Base-by-base conservation (phyloP, 2,113 vertebrate species). In the Peromyscus leucopus region DNA sequence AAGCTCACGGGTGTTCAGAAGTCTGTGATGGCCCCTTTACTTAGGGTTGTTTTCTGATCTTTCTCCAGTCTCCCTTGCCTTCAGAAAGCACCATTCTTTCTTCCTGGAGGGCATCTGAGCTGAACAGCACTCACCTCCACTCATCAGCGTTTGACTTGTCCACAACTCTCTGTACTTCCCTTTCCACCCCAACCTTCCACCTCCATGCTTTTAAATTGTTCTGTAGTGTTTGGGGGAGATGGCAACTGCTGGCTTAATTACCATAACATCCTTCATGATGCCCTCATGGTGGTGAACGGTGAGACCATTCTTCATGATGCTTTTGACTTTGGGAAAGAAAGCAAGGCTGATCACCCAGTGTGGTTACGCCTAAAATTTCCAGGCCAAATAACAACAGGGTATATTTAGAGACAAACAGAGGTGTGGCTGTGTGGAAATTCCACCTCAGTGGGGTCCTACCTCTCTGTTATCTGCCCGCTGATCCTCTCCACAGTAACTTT, bases 161-260 rank as follows among this genome's bases (percentile, higher is more conserved):
- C 10, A 2, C 74, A 76, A 33, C 36, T 6, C 16, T 92, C 46
- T 63, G 39, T 42, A 3, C 69, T 8, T 76, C 28, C 59, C 93
- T 83, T 93, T 28, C 36, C 61, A 65, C 71, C 16, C 42, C 42
- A 48, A 2, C 19, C n/a, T 74, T 26, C 95, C 91, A 61, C 97
- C 69, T 84, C 97, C 76, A 91, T 67, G 93, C 86, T 76, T 83
- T 95, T 84, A 57, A 4, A 26, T 97, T 97, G 80, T 95, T 57
- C 78, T 36, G 75, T 67, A 93, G 96, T 90, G 39, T 97, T 84
- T 95, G 75, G 51, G 86, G 91, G 78, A 80, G 46, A 96, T 97
- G 97, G 97, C 93, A 94, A 93, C 88, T 97, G 83, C 96, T 96
- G 97, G 94, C 95, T 97, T 98, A 98, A 98, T 98, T 98, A 96